Conservation (phyloP, 2,113 vertebrate genomes). For the Colinus virginianus region DNA sequence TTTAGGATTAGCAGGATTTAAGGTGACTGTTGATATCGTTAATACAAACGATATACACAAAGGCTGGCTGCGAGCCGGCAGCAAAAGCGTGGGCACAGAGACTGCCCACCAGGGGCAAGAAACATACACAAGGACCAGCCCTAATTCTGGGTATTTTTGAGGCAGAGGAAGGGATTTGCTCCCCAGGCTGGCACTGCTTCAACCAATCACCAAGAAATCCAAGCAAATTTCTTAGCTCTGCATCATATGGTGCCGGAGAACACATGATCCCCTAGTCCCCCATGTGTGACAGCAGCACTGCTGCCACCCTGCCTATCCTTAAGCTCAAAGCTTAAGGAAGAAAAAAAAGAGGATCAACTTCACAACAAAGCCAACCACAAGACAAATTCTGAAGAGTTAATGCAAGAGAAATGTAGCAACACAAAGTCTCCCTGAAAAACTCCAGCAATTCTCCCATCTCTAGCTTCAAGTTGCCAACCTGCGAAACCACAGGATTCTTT, state of each 20-base stretch:
- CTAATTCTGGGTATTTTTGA: not conserved
- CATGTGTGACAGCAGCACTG: not conserved
- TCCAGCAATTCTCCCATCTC: not conserved
- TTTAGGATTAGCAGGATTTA: not conserved
- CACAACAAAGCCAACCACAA: not conserved
- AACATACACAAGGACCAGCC: not conserved
- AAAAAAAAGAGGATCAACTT: conserved; percentile 48
- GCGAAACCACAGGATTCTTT: not conserved
- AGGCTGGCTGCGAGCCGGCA: not conserved
- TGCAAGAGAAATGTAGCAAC: accelerated
- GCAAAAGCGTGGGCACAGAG: not conserved
- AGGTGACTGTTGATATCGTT: not conserved
- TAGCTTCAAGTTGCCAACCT: not conserved
- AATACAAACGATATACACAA: not conserved
- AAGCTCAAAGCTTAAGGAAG: not conserved
- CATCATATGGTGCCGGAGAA: not conserved
- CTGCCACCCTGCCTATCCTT: not conserved
- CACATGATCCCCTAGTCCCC: not conserved
- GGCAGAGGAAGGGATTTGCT: not conserved
- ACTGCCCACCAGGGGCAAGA: not conserved
- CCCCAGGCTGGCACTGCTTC: not conserved
- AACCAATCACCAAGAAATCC: not conserved
- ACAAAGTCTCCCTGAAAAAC: not conserved
- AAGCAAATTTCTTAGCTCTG: accelerated
- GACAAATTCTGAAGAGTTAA: not conserved